Conservation (phyloP, 2,113 vertebrate species). For the Neogobius melanostomus region DNA sequence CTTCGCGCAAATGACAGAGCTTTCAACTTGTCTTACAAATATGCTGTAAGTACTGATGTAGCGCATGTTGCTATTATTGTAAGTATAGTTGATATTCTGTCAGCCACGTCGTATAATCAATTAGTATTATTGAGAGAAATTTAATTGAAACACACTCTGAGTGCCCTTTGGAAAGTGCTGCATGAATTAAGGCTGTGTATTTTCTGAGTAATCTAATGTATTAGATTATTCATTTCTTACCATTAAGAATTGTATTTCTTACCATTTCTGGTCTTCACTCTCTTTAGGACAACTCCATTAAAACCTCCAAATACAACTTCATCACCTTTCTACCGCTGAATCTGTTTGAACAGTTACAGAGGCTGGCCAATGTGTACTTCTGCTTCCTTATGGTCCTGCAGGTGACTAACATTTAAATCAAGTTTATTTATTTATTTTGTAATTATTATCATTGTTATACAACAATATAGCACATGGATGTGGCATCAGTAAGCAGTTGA, state of each 20-base stretch:
- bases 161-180: background rate
- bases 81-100: no score
- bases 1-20: conserved; percentile 86
- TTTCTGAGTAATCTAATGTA: no score
- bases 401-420: conserved; percentile 63
- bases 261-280: no score
- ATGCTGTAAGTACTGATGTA: conserved; percentile 82
- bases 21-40: conserved; percentile 82
- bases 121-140: no score
- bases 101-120: no score
- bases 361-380: conserved; percentile 96
- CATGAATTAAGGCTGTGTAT: conserved; percentile 1
- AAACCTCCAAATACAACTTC: conserved; percentile 90
- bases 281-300: conserved; percentile 88
- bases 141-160: no score
- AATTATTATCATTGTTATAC: no score
- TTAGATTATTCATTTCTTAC: no score
- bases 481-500: no score
- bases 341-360: conserved; percentile 93
- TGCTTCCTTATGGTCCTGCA: conserved; percentile 87
- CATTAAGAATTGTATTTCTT: no score
- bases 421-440: no score
- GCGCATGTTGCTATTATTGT: background rate
- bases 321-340: conserved; percentile 93
- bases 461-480: no score